A percentile compares a stretch with the other conserved stretches of the same genome.
These are phyloP conservation scores for Furnarius figulus DNA, from an alignment of 2,113 vertebrate genomes.

Conservation along the genomic window DNA sequence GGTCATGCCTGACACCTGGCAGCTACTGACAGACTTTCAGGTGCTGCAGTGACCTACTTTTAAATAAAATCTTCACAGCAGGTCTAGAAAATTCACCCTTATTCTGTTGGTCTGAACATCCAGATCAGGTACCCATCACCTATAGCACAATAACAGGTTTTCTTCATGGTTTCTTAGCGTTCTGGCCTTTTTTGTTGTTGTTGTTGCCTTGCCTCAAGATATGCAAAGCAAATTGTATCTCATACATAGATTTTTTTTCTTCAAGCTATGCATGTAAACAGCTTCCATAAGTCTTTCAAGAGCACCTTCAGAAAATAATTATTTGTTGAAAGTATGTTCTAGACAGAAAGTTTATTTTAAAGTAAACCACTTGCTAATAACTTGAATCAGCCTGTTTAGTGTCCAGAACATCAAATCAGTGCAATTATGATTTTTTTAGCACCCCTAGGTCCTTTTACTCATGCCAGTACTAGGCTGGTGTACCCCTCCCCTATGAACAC, in stretches of 20 bases:
- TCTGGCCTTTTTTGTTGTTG: background rate
- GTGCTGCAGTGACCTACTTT: background rate
- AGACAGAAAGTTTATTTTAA: background rate
- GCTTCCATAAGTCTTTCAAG: background rate
- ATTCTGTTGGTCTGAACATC: background rate
- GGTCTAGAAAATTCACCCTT: background rate
- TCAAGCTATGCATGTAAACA: background rate
- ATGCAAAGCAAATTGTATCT: background rate
- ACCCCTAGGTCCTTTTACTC: background rate
- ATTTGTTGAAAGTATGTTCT: background rate
- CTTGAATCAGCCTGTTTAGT: background rate
- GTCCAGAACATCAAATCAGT: background rate
- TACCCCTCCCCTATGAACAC: background rate
- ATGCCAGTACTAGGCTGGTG: too few relatives aligned
- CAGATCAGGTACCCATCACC: background rate
- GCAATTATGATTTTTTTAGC: background rate
- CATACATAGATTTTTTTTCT: background rate
- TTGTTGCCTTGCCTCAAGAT: background rate
- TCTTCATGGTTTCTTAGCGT: background rate
- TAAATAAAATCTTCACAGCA: background rate
- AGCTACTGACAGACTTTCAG: background rate
- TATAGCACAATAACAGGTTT: background rate
- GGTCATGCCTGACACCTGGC: background rate
- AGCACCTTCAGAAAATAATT: background rate
- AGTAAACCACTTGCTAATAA: background rate